phyloP scores from a whole-genome alignment of 2,113 vertebrate species.

The Chitala chitala region DNA sequence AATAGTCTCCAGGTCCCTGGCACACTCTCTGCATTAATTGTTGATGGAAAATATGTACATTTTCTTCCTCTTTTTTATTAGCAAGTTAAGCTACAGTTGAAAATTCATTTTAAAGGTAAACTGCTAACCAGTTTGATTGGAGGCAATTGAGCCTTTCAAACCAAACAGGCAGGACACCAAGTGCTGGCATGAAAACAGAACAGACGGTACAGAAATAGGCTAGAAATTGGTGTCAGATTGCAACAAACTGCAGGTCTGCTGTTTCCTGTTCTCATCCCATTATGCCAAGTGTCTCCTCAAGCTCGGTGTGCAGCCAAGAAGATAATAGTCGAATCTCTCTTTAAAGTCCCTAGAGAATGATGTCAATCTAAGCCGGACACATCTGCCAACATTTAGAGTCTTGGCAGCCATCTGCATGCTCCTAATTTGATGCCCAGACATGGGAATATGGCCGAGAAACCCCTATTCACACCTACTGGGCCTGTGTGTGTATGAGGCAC shows the following conservation, averaged over 20 bases:
- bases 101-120: slow-evolving; percentile 11
- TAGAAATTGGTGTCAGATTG: slow-evolving; percentile 17
- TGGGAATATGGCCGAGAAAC: background rate
- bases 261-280: slow-evolving; percentile 15
- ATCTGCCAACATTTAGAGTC: slow-evolving; percentile 8
- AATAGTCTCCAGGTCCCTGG: background rate
- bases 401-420: background rate
- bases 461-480: background rate
- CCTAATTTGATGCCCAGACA: background rate
- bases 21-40: background rate
- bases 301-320: slow-evolving; percentile 3
- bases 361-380: background rate
- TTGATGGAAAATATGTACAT: slow-evolving; percentile 2
- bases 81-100: slow-evolving; percentile 8
- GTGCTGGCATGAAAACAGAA: slow-evolving; percentile 11
- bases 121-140: background rate
- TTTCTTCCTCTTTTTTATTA: slow-evolving; percentile 4
- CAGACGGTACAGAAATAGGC: slow-evolving; percentile 2
- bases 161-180: background rate
- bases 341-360: background rate
- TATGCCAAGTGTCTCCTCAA: background rate
- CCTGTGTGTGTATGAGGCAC: background rate
- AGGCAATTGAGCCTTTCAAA: background rate
- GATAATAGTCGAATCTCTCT: background rate
- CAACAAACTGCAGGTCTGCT: slow-evolving; percentile 16